Base-by-base conservation (phyloP, 2,113 vertebrate species). In the Charadrius vociferus region DNA sequence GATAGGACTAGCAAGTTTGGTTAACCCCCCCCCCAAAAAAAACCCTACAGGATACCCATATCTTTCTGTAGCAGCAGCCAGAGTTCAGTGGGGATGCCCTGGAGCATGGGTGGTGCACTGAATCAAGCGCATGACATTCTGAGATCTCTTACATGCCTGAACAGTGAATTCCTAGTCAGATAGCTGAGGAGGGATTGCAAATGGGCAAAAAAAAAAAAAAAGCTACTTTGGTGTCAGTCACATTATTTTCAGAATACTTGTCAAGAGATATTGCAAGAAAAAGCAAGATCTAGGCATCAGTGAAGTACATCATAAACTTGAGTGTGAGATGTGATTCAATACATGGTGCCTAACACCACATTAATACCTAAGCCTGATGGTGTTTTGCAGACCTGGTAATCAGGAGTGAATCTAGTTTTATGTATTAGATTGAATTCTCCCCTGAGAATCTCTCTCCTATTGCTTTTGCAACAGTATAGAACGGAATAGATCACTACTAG, bases 11-110 rank as follows among this genome's bases (percentile, higher is more conserved):
- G 17, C 1, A 41, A 34, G 12, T 73, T 88, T 74, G 22, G 50
- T 81, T 74, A 15, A 66, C n/a, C n/a, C n/a, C n/a, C n/a, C n/a
- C n/a, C n/a, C n/a, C n/a, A 14, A 67, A 61, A 36, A 36, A 58
- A 41, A 43, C 14, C 3, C 2, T 6, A n/a, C 0, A 63, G 26
- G 2, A 27, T 63, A 59, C 23, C 3, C 6, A 7, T 36, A 24
- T 47, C 30, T 37, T 93, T 45, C 37, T 68, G 72, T 6, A 83
- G 24, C 30, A 92, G 36, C 12, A 77, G 6, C 17, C 34, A 43
- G 49, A 63, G 18, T 24, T 58, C 34, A 14, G 30, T 72, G 29
- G 3, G 22, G 5, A 4, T 55, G 56, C 22, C 17, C 10, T 43
- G 43, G 18, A 19, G 20, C 23, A 10, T 3, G 1, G 52, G 13